Percentiles rank a stretch among this genome's conserved stretches.
phyloP scores from a whole-genome alignment of 2,113 vertebrate genomes.

The Hipposideros armiger region DNA sequence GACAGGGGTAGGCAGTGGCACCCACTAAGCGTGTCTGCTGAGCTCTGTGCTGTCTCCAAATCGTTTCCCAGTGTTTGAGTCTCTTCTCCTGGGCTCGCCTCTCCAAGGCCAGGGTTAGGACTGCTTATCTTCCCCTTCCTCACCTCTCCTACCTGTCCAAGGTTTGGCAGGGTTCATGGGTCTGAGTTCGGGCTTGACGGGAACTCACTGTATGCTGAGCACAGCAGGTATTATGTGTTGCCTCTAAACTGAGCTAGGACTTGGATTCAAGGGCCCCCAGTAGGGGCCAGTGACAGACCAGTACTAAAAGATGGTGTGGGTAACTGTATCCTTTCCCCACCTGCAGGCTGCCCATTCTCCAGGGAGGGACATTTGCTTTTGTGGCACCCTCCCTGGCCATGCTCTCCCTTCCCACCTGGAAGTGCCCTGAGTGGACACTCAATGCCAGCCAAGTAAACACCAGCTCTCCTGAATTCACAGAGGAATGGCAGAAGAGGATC shows the following conservation, averaged over 20 bases:
- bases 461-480: conserved; percentile 91
- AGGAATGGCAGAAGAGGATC: conserved; percentile 96
- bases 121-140: background rate
- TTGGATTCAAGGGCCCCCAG: background rate
- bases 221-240: background rate
- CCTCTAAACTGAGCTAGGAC: background rate
- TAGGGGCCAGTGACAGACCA: background rate
- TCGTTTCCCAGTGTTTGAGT: background rate
- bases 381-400: conserved; percentile 95
- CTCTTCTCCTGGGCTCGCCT: background rate
- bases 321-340: background rate
- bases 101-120: background rate
- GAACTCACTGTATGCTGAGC: background rate
- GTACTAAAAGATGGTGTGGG: background rate
- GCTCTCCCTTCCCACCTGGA: conserved; percentile 96
- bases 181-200: background rate
- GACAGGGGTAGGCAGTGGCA: background rate
- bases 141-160: background rate
- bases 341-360: conserved; percentile 95
- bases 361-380: conserved; percentile 95
- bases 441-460: conserved; percentile 92
- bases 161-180: background rate
- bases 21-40: fast-evolving
- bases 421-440: conserved; percentile 95
- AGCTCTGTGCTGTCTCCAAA: background rate